Evolutionary conservation across 1,140 invertebrate species (phyloP).

Genomic region (Steinernema feltiae): DNA sequence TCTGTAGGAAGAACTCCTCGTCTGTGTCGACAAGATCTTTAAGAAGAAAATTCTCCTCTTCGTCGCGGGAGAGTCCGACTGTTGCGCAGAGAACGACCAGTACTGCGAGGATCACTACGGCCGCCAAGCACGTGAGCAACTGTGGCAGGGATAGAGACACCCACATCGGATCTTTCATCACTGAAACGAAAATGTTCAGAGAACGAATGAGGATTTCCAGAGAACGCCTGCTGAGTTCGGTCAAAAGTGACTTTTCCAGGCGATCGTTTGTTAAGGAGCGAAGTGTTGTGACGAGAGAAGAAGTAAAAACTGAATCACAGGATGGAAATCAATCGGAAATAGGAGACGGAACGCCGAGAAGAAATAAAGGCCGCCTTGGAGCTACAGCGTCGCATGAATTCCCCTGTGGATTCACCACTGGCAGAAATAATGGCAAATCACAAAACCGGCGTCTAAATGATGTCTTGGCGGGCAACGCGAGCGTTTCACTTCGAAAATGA

Average conservation of each 20-base stretch:
- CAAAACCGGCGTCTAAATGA: background rate
- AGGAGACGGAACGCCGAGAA: background rate
- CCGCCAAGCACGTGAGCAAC: background rate
- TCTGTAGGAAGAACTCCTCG: background rate
- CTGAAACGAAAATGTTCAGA: background rate
- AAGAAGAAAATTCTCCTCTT: background rate
- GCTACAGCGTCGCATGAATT: background rate
- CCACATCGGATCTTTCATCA: background rate
- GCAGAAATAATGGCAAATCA: conserved; percentile 4
- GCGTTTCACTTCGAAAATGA: background rate
- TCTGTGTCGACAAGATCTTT: background rate
- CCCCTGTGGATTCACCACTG: background rate
- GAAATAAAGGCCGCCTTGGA: background rate
- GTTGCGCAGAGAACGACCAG: background rate
- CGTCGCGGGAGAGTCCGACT: background rate
- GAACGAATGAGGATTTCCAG: too few species aligned
- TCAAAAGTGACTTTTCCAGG: too few species aligned
- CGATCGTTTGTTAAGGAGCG: too few species aligned
- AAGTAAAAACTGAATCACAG: too few species aligned
- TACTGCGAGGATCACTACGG: background rate
- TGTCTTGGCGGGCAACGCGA: background rate
- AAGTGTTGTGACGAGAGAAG: too few species aligned
- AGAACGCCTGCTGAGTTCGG: too few species aligned
- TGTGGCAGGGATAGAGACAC: background rate
- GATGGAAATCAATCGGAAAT: background rate